Percentiles rank a stretch among this genome's conserved stretches.
These are phyloP conservation scores for Neotragus pygmaeus DNA, from an alignment of 2,113 vertebrate species.

Conservation along the genomic window DNA sequence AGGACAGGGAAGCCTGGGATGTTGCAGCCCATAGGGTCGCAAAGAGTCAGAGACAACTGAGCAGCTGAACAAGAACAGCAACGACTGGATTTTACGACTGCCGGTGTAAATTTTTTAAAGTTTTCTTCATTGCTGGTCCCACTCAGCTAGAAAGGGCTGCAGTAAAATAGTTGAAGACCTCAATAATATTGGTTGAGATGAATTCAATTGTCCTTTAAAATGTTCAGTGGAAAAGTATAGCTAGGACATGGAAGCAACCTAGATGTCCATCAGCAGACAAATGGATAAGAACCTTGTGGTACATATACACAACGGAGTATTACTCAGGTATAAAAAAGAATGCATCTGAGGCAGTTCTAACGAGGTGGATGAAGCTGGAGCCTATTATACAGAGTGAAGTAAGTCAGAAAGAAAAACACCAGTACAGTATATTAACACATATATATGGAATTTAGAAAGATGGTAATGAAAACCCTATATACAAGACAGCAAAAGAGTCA, in stretches of 20 bases:
- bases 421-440: not conserved
- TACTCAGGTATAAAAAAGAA: not conserved
- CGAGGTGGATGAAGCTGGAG: not conserved
- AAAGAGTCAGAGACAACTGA: not conserved
- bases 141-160: not conserved
- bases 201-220: not conserved
- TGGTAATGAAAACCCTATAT: not conserved
- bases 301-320: not conserved
- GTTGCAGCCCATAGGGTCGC: not conserved
- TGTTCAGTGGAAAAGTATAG: not conserved
- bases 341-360: not conserved
- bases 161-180: not conserved
- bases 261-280: accelerated
- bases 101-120: accelerated
- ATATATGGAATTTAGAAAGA: not conserved
- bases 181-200: not conserved
- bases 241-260: not conserved
- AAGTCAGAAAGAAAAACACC: not conserved
- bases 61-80: not conserved
- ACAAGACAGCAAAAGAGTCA: not conserved
- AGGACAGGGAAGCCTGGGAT: not conserved
- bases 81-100: not conserved
- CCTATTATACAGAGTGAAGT: not conserved
- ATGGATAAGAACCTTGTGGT: accelerated
- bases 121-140: not conserved